Evolutionary conservation across 2,797 vertebrate genomes (phyloP), one percentile per base, ranked within the genome.

Genomic region (Dipus sagitta): DNA sequence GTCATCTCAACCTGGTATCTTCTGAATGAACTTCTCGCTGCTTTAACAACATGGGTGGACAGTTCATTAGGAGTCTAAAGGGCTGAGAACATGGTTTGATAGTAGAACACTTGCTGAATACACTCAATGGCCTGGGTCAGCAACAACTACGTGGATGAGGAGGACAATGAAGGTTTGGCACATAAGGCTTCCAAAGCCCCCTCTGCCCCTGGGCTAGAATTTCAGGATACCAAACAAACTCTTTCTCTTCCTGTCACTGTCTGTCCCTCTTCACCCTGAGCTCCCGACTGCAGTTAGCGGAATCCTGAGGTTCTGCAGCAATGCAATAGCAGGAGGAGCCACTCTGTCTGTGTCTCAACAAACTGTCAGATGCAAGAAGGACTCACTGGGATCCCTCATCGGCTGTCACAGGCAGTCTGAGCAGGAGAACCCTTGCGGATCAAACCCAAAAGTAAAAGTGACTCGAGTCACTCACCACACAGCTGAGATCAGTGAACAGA

Each of bases 261-360:
- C 64, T 21, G 20, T 6, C 38, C 24, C n/a, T 67, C 82, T 13
- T 52, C n/a, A 54, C 62, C 30, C 2, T 0, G 0, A 75, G 26
- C 71, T 90, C 21, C 18, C 72, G 68, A 71, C 28, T 34, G 58
- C 38, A 78, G 80, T 90, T 12, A 21, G 58, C n/a, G 47, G 23
- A 58, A 94, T 74, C 28, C 82, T 86, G 68, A 86, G 14, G 79
- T 65, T 81, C 79, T 84, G 82, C 8, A 47, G 47, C 47, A 60
- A 11, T 8, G 72, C 93, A 86, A 58, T 75, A 34, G 78, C 21
- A 74, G 86, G 87, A 91, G 20, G 71, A 81, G 81, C 78, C 75
- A 62, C 84, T 81, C 11, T 95, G 94, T 92, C 88, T 95, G 93
- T 91, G 88, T 75, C 93, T 93, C 83, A 94, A 94, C 90, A 95